A percentile compares a stretch with the other conserved stretches of the same genome.
Conservation (phyloP, 1,140 invertebrate species). For the Drosophila melanica region DNA sequence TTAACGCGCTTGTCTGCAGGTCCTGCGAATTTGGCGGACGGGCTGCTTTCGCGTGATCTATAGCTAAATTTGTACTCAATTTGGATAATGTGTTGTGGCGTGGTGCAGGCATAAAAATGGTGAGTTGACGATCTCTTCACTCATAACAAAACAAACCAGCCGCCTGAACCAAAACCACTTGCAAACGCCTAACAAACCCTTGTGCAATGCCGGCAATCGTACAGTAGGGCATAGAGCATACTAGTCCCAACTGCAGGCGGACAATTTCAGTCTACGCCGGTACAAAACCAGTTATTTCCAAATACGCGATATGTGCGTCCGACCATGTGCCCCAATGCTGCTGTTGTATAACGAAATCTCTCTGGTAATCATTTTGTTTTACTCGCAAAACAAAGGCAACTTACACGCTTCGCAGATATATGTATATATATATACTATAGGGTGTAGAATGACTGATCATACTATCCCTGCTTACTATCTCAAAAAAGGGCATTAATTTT, state of each 20-base stretch:
- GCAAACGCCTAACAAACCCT: constrained; percentile 37
- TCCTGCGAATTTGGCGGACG: constrained; percentile 5
- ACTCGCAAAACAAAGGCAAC: constrained; percentile 42
- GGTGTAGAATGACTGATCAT: neutral
- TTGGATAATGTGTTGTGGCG: constrained; percentile 63
- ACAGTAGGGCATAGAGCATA: neutral
- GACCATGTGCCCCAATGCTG: constrained; percentile 48
- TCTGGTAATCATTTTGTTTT: constrained; percentile 32
- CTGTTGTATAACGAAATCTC: constrained; percentile 58
- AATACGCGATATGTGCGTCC: constrained; percentile 55
- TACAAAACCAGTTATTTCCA: constrained; percentile 70
- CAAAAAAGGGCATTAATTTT: constrained; percentile 2
- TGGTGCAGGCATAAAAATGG: constrained; percentile 64
- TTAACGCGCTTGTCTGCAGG: constrained; percentile 6
- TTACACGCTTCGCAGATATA: constrained; percentile 3
- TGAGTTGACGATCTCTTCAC: constrained; percentile 46
- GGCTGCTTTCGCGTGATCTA: neutral
- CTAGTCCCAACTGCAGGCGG: constrained; percentile 30
- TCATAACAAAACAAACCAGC: neutral
- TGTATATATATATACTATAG: neutral
- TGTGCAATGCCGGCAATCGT: neutral
- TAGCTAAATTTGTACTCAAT: neutral
- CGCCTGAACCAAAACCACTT: constrained; percentile 49
- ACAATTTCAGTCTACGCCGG: constrained; percentile 66
- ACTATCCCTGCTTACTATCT: neutral